Evolutionary conservation across 2,888 invertebrate species (phyloP).

Genomic region (Pterostichus niger): DNA sequence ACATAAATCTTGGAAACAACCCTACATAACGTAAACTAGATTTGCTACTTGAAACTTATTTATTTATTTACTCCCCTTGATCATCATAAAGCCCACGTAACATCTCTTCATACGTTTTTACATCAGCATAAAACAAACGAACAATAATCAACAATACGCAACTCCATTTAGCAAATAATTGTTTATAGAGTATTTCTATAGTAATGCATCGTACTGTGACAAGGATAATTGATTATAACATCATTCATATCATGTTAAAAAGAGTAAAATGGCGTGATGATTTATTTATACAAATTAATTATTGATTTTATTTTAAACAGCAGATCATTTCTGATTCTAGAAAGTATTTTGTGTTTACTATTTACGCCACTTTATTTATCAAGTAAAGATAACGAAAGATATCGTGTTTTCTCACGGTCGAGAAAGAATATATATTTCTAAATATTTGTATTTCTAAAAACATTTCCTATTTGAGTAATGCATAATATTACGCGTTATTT

Average conservation of each 20-base stretch:
- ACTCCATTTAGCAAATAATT: too few species aligned
- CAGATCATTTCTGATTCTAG: not conserved
- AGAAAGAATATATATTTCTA: not conserved
- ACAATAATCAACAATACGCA: too few species aligned
- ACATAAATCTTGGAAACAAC: slow-evolving; percentile 21
- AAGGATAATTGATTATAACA: too few species aligned
- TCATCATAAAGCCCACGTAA: not conserved
- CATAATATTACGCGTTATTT: too few species aligned
- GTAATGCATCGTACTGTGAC: too few species aligned
- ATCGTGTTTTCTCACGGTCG: slow-evolving; percentile 17
- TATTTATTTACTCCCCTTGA: slow-evolving; percentile 33
- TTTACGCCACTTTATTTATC: slow-evolving; percentile 26
- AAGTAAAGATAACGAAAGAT: not conserved
- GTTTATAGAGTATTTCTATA: too few species aligned
- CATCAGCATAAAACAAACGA: too few species aligned
- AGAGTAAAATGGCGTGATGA: too few species aligned
- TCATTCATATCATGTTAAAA: too few species aligned
- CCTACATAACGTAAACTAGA: not conserved
- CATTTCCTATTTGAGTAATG: slow-evolving; percentile 33
- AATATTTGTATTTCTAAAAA: slow-evolving; percentile 41
- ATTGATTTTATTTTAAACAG: not conserved
- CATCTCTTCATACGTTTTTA: not conserved
- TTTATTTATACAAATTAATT: not conserved
- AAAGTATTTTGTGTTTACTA: slow-evolving; percentile 21
- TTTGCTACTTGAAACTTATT: slow-evolving; percentile 27